Percentiles rank a stretch among this genome's conserved stretches.
These are phyloP conservation scores for Psix sp. DNA, from an alignment of 1,140 invertebrate genomes.

Conservation along the genomic window DNA sequence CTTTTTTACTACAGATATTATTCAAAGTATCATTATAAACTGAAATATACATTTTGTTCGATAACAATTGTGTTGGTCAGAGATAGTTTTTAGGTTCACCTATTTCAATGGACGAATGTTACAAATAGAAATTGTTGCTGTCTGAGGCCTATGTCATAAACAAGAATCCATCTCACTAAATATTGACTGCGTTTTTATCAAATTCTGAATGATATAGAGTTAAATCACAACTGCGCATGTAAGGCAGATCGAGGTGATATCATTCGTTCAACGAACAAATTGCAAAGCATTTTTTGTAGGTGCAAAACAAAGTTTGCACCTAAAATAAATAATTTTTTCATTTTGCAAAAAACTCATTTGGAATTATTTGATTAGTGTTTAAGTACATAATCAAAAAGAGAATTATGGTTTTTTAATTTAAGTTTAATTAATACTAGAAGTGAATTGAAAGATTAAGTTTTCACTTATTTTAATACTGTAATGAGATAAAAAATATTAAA, in stretches of 20 bases:
- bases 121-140: constrained; percentile 25
- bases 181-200: constrained; percentile 16
- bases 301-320: constrained; percentile 6
- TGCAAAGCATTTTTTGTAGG: not conserved
- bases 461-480: too few relatives aligned
- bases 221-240: constrained; percentile 44
- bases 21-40: constrained; percentile 30
- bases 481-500: too few relatives aligned
- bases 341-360: too few relatives aligned
- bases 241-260: constrained; percentile 54
- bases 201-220: constrained; percentile 34
- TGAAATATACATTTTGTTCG: constrained; percentile 30
- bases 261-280: constrained; percentile 26
- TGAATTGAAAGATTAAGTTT: too few relatives aligned
- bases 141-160: constrained; percentile 6
- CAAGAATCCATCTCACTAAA: constrained; percentile 12
- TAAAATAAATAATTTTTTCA: too few relatives aligned
- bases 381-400: too few relatives aligned
- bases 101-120: constrained; percentile 45
- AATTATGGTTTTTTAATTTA: too few relatives aligned
- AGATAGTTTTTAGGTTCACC: constrained; percentile 9
- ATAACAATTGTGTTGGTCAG: constrained; percentile 8
- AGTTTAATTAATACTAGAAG: too few relatives aligned
- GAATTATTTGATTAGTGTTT: too few relatives aligned
- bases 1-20: constrained; percentile 31